These are phyloP conservation scores for Holcopasites calliopsidis DNA, from an alignment of 1,140 invertebrate species.

Conservation along the genomic window DNA sequence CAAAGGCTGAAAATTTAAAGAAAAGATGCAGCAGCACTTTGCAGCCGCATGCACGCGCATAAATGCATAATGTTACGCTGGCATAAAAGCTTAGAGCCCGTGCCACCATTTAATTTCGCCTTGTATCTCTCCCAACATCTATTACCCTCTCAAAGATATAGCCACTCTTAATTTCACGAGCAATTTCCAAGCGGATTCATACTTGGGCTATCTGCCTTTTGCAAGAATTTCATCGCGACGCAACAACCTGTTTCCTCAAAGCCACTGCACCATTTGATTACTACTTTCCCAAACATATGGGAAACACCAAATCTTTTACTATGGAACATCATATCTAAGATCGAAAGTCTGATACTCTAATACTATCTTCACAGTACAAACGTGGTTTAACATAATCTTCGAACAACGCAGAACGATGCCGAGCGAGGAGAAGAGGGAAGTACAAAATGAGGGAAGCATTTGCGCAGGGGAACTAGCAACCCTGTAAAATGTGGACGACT, in stretches of 20 bases:
- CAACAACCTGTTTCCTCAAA: no score
- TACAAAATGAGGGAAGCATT: not conserved
- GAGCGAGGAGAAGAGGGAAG: not conserved
- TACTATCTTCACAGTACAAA: no score
- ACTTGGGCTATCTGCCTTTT: not conserved
- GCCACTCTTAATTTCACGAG: not conserved
- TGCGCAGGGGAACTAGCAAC: not conserved
- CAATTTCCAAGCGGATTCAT: not conserved
- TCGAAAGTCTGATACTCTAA: no score
- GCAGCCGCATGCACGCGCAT: not conserved
- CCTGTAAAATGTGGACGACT: slow-evolving; percentile 1
- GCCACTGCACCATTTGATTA: not conserved
- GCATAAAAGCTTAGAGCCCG: slow-evolving; percentile 1
- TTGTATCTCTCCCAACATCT: not conserved
- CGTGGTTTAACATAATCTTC: slow-evolving; percentile 7
- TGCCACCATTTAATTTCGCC: not conserved
- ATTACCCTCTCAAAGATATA: not conserved
- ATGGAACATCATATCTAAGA: not conserved
- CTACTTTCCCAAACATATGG: not conserved
- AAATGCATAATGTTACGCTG: not conserved
- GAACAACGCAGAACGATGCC: not conserved
- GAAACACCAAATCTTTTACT: no score
- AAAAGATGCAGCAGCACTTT: not conserved
- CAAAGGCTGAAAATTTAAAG: not conserved
- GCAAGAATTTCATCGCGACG: not conserved